phyloP scores from a whole-genome alignment of 2,113 vertebrate genomes.

The Petromus typicus region DNA sequence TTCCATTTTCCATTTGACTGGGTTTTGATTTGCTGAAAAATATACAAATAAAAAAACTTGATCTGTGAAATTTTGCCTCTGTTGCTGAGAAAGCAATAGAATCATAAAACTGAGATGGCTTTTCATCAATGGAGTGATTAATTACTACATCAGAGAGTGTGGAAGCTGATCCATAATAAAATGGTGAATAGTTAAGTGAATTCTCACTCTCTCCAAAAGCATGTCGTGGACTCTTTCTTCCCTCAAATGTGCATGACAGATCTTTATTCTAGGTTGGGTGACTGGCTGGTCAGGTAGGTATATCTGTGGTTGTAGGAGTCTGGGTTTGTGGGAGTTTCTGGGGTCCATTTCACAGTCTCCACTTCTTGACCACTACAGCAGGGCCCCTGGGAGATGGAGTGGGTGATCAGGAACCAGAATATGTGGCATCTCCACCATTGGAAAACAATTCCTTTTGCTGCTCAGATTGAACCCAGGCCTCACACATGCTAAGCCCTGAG shows the following conservation, averaged over 20 bases:
- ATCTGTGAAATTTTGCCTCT: neutral
- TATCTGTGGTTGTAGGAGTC: neutral
- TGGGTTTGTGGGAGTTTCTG: neutral
- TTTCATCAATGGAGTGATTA: constrained; percentile 66
- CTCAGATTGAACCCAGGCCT: neutral
- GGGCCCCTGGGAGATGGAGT: neutral
- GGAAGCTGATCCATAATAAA: constrained; percentile 13
- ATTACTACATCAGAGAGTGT: neutral
- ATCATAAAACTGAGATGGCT: neutral
- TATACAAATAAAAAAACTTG: neutral
- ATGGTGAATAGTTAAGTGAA: neutral
- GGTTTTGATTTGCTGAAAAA: constrained; percentile 24
- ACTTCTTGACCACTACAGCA: neutral
- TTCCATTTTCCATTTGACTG: constrained; percentile 54
- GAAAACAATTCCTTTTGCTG: neutral
- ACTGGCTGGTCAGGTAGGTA: neutral
- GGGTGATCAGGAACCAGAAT: neutral
- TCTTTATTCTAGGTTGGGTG: neutral
- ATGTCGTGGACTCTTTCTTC: neutral
- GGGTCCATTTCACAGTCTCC: neutral
- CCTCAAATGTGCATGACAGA: neutral
- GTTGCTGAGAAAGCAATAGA: constrained; percentile 31
- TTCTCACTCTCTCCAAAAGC: neutral
- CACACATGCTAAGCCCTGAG: neutral
- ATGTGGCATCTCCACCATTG: accelerated